Conservation (phyloP, 2,113 vertebrate species). For the Uria aalge region DNA sequence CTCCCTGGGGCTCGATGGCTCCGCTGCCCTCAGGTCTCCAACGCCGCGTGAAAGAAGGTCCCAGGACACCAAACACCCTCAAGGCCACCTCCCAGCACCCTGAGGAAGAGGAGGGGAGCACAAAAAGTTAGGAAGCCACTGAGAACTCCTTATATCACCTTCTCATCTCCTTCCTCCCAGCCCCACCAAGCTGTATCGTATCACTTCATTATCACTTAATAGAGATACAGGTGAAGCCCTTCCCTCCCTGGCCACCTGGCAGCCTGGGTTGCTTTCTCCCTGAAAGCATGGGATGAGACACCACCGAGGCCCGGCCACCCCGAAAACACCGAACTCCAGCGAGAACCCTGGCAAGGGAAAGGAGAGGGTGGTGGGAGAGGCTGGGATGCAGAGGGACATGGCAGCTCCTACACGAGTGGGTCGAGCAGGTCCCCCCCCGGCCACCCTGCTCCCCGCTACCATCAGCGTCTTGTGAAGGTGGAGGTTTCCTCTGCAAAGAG, state of each 20-base stretch:
- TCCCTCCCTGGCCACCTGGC: background rate
- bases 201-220: background rate
- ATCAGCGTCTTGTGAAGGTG: rapidly evolving
- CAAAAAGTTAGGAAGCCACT: rapidly evolving
- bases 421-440: background rate
- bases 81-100: background rate
- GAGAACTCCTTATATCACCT: background rate
- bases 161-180: background rate
- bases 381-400: background rate
- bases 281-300: background rate
- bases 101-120: background rate
- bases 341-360: background rate
- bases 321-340: background rate
- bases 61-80: background rate
- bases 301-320: background rate
- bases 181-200: background rate
- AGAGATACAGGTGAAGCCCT: background rate
- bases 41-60: rapidly evolving
- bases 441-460: background rate
- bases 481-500: background rate
- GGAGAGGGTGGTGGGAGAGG: background rate
- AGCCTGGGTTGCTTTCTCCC: background rate
- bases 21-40: background rate
- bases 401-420: background rate
- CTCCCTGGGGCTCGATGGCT: rapidly evolving